Percentiles rank a stretch among this genome's conserved stretches.
Evolutionary conservation across 2,888 invertebrate species (phyloP).

Genomic region (Cerastis leucographa): DNA sequence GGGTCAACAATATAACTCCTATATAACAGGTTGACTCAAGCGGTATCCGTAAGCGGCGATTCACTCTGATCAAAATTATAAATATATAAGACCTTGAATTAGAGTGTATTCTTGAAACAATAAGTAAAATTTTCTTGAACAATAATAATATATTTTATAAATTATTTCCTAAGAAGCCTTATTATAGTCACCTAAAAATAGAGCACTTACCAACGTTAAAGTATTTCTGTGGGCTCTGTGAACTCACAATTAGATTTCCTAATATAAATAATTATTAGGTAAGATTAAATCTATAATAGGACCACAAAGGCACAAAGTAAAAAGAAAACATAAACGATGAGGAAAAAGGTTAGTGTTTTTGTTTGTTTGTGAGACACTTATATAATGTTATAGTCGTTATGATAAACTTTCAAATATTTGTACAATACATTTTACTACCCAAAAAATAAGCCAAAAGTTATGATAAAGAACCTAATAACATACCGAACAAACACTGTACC

Average conservation of each 20-base stretch:
- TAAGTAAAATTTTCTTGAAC: not conserved
- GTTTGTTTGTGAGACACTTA: not conserved
- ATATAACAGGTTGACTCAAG: not conserved
- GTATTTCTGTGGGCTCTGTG: not conserved
- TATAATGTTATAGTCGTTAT: not conserved
- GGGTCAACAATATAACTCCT: not conserved
- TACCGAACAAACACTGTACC: not conserved
- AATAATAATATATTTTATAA: not conserved
- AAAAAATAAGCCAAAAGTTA: not conserved
- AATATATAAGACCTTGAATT: not conserved
- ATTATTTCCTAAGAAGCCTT: not conserved
- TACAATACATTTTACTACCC: not conserved
- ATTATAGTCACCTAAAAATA: not conserved
- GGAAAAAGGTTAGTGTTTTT: conserved; percentile 14
- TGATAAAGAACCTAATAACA: not conserved
- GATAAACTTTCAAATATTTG: conserved; percentile 1
- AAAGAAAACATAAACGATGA: not conserved
- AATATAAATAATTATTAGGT: not conserved
- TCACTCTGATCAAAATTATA: no score
- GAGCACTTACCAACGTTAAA: not conserved
- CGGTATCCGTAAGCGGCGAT: no score
- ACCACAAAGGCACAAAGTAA: no score
- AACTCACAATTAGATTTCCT: not conserved
- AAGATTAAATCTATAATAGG: no score
- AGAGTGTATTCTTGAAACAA: not conserved